Conservation (phyloP, 1,140 invertebrate genomes). For the Acyrthosiphon pisum region DNA sequence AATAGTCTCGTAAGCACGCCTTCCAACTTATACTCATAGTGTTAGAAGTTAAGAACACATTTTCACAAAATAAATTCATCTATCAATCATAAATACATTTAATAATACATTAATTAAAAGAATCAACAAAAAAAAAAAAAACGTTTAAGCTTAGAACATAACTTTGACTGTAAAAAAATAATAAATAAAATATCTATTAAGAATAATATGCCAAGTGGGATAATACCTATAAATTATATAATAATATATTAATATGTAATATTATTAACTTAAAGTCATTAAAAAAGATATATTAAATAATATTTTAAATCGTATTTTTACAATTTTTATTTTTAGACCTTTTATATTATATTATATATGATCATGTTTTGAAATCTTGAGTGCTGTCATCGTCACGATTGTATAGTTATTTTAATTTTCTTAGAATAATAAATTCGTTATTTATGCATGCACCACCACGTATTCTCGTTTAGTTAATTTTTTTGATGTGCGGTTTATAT, state of each 20-base stretch:
- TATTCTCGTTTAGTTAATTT: not conserved
- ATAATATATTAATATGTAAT: too few species aligned
- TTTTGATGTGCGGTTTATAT: not conserved
- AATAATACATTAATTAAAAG: too few species aligned
- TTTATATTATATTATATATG: not conserved
- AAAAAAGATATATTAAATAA: too few species aligned
- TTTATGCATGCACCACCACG: not conserved
- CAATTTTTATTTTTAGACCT: too few species aligned
- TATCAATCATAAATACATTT: not conserved
- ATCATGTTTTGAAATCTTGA: too few species aligned
- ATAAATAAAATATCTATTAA: too few species aligned
- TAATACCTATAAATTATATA: too few species aligned
- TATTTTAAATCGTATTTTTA: not conserved
- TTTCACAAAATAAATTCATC: not conserved
- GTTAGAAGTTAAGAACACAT: not conserved
- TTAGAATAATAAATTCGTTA: not conserved
- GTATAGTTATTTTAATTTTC: not conserved
- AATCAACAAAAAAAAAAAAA: too few species aligned
- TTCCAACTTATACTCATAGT: not conserved
- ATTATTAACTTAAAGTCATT: not conserved
- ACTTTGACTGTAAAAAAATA: not conserved
- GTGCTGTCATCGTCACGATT: not conserved
- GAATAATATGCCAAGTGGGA: too few species aligned
- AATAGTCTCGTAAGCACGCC: not conserved
- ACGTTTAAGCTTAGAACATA: not conserved